Percentiles rank a stretch among this genome's conserved stretches.
Conservation (phyloP, 2,888 invertebrate species). For the Eupsilia transversa region DNA sequence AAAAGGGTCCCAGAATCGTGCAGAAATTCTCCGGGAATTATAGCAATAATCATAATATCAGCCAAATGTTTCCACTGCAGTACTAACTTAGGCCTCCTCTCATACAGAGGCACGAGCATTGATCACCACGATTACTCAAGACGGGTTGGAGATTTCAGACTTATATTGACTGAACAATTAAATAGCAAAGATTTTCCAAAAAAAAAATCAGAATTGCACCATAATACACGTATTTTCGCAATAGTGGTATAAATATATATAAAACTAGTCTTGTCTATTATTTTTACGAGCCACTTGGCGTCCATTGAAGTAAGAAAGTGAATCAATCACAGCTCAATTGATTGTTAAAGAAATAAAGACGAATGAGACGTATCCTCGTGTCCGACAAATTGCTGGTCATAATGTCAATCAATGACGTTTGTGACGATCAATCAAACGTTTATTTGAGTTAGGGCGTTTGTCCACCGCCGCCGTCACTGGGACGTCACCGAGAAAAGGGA, state of each 20-base stretch:
- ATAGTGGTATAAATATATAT: background rate
- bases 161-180: too few relatives aligned
- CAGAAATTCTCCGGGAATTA: too few relatives aligned
- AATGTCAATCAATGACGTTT: constrained; percentile 22
- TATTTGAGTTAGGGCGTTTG: background rate
- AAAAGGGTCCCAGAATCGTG: too few relatives aligned
- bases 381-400: constrained; percentile 34
- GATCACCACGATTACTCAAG: too few relatives aligned
- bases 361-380: constrained; percentile 18
- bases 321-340: constrained; percentile 45
- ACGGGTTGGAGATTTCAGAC: too few relatives aligned
- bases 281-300: constrained; percentile 19
- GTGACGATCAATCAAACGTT: constrained; percentile 23
- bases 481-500: background rate
- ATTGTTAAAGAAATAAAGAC: constrained; percentile 23
- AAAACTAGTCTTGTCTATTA: constrained; percentile 2
- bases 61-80: too few relatives aligned
- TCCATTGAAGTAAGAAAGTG: constrained; percentile 26
- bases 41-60: too few relatives aligned
- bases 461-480: background rate
- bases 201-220: background rate
- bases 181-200: background rate
- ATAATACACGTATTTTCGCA: constrained; percentile 5
- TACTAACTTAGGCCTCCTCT: too few relatives aligned
- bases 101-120: too few relatives aligned